These are phyloP conservation scores for Crossocerus cetratus DNA, from an alignment of 2,888 invertebrate genomes.

Conservation along the genomic window DNA sequence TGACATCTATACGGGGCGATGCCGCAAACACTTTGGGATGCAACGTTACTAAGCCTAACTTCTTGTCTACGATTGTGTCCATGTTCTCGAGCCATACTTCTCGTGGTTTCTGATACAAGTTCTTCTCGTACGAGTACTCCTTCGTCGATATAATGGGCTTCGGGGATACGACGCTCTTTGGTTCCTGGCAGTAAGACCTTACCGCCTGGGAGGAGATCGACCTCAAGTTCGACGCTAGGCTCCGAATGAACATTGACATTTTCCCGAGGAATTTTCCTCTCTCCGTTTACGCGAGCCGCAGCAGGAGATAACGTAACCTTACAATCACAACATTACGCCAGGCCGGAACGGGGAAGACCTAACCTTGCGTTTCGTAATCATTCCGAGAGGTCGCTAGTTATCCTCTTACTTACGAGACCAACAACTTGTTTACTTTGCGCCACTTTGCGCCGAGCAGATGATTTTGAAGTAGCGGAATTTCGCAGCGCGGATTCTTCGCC, in stretches of 20 bases:
- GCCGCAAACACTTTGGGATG: slow-evolving; percentile 93
- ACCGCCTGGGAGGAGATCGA: slow-evolving; percentile 47
- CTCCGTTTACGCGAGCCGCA: not conserved
- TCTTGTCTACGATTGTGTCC: slow-evolving; percentile 85
- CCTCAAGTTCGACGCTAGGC: slow-evolving; percentile 37
- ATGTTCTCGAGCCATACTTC: slow-evolving; percentile 94
- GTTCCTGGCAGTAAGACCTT: slow-evolving; percentile 38
- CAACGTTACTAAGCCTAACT: slow-evolving; percentile 90
- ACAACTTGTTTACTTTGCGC: not conserved
- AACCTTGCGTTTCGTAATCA: not conserved
- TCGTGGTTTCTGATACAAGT: slow-evolving; percentile 80
- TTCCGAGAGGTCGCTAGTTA: not conserved
- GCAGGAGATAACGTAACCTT: not conserved
- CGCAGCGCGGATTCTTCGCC: not conserved
- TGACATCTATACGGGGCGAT: slow-evolving; percentile 90
- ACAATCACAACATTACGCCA: not conserved
- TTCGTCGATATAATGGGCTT: slow-evolving; percentile 75
- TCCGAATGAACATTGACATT: slow-evolving; percentile 65
- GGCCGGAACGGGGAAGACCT: no score
- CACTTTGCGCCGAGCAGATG: not conserved
- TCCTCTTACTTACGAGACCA: no score
- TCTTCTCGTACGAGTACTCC: slow-evolving; percentile 51
- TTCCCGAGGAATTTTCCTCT: not conserved
- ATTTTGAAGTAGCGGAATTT: not conserved
- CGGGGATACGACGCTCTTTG: slow-evolving; percentile 73